Conservation (phyloP, 2,888 invertebrate genomes). For the Drosophila fulvimacula region DNA sequence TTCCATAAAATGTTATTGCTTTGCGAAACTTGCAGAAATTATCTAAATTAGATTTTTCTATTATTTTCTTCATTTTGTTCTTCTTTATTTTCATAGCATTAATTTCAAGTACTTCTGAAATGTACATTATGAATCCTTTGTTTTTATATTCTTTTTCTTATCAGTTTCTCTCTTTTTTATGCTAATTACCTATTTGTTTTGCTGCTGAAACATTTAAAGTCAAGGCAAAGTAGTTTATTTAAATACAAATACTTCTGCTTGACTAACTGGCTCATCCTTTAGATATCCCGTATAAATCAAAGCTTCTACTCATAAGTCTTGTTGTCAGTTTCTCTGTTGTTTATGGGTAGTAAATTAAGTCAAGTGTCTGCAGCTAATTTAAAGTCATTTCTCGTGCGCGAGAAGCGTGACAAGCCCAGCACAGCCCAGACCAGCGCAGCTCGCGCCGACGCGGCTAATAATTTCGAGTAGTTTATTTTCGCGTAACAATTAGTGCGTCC, state of each 20-base stretch:
- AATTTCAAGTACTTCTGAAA: background rate
- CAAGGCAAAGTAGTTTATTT: background rate
- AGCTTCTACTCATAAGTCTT: no score
- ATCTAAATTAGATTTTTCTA: background rate
- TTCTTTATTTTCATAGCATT: background rate
- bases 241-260: background rate
- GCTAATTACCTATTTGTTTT: background rate
- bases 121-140: background rate
- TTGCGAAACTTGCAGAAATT: constrained; percentile 8
- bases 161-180: background rate
- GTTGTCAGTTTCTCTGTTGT: background rate
- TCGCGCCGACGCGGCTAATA: constrained; percentile 25
- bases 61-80: no score
- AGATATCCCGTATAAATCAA: background rate
- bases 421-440: no score
- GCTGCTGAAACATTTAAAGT: background rate
- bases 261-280: background rate
- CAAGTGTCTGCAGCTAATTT: constrained; percentile 46
- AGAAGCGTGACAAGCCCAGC: background rate
- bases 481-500: constrained; percentile 41
- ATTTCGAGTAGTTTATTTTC: constrained; percentile 60
- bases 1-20: background rate
- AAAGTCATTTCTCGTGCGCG: constrained; percentile 26
- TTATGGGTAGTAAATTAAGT: constrained; percentile 15
- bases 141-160: background rate